phyloP scores from a whole-genome alignment of 2,113 vertebrate genomes.

The Arizona elegans region DNA sequence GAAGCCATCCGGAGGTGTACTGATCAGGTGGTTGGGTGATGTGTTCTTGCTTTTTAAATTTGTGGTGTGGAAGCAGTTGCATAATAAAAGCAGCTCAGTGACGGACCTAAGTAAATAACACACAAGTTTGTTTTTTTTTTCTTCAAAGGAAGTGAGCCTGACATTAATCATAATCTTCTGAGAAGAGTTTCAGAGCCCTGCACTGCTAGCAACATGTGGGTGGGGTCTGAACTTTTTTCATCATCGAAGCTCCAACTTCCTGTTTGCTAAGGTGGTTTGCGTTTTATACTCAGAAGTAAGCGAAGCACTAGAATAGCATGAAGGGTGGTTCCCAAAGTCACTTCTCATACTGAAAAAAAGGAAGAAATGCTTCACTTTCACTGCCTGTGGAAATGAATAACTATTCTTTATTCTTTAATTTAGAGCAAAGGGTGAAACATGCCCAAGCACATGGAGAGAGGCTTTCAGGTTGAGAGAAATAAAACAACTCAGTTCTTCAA shows the following conservation, averaged over 20 bases:
- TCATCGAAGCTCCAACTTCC: constrained; percentile 53
- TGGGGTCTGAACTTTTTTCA: constrained; percentile 48
- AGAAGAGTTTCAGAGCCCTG: constrained; percentile 40
- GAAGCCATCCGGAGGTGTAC: neutral
- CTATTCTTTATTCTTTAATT: neutral
- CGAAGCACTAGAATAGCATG: constrained; percentile 47
- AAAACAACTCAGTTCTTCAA: neutral
- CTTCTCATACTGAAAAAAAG: constrained; percentile 24
- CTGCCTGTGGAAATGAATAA: constrained; percentile 32
- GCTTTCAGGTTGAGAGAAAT: neutral
- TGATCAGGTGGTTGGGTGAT: accelerated
- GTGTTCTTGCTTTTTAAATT: neutral
- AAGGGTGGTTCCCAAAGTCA: constrained; percentile 38
- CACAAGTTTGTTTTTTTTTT: neutral
- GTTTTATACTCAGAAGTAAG: constrained; percentile 41
- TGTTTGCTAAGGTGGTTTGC: constrained; percentile 64
- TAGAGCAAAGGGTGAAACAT: neutral
- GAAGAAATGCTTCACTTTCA: constrained; percentile 13
- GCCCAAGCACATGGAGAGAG: neutral
- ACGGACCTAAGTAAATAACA: neutral
- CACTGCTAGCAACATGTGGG: constrained; percentile 38
- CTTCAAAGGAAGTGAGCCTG: constrained; percentile 4
- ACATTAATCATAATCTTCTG: constrained; percentile 21
- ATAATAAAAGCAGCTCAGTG: accelerated
- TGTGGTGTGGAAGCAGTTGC: accelerated